phyloP scores from a whole-genome alignment of 2,888 invertebrate genomes.

The Creontiades dilutus region DNA sequence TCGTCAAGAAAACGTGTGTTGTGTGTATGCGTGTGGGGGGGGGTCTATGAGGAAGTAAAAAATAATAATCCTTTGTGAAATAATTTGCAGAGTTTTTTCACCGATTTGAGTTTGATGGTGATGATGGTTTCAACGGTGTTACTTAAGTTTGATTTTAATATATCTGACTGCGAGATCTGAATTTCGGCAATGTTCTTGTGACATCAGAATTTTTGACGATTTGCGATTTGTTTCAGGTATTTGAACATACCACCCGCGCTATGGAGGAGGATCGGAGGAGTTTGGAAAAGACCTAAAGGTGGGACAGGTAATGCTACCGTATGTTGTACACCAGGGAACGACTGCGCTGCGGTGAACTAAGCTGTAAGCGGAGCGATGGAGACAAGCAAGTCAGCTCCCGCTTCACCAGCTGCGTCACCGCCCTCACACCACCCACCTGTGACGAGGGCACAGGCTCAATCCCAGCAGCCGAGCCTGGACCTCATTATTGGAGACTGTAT shows the following conservation, averaged over 20 bases:
- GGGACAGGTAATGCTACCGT: slow-evolving; percentile 67
- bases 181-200: not conserved
- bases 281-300: slow-evolving; percentile 65
- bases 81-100: too few species aligned
- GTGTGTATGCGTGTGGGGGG: too few species aligned
- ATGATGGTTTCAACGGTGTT: too few species aligned
- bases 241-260: slow-evolving; percentile 60
- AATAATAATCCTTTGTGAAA: too few species aligned
- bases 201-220: not conserved
- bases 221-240: slow-evolving; percentile 56
- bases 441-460: slow-evolving; percentile 66
- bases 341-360: slow-evolving; percentile 70
- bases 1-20: too few species aligned
- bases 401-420: slow-evolving; percentile 75
- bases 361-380: slow-evolving; percentile 75
- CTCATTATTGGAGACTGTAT: slow-evolving; percentile 91
- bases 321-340: slow-evolving; percentile 68
- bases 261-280: slow-evolving; percentile 68
- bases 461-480: slow-evolving; percentile 73
- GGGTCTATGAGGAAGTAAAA: too few species aligned
- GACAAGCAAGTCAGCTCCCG: slow-evolving; percentile 74
- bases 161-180: slow-evolving; percentile 59
- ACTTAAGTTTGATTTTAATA: not conserved
- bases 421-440: slow-evolving; percentile 67
- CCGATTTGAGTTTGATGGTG: too few species aligned